Base-by-base conservation (phyloP, 2,797 vertebrate genomes). In the Chloroceryle amazona region DNA sequence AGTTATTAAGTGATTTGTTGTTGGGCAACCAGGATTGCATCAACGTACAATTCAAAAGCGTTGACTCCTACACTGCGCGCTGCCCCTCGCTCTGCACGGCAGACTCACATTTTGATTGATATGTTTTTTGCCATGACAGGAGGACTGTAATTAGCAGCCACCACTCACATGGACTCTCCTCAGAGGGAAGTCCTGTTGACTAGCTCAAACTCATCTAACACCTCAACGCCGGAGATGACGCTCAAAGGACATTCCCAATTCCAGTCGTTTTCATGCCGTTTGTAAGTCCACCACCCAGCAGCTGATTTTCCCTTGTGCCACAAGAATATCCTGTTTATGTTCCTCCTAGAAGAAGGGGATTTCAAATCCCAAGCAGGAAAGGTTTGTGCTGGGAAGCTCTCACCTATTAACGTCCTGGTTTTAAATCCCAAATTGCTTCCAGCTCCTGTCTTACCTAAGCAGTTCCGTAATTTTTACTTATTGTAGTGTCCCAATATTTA, bases 21-120 rank as follows among this genome's bases (percentile, higher is more conserved):
- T 96, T 96, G 91, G 94, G 95, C 55, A 97, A 96, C 84, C 0
- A 9, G 81, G 7, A 5, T 97, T 96, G 81, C 95, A 72, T 95
- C 96, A 97, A 89, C 8, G 3, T 20, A 26, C 2, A 57, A 57
- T 29, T 85, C 80, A 70, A 3, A 35, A 57, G 58, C 4, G 70
- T 37, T 93, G 94, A 61, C 83, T 95, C 95, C 58, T 52, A 14
- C 17, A 41, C 57, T 1, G 2, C 8, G 0, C 6, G 65, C 76
- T 92, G 54, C 73, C 85, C 93, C 90, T 96, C 58, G 33, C 39
- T 66, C 26, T 47, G 13, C 3, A 1, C 7, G 33, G 28, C 52
- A 75, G 39, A 47, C 68, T 81, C 86, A 58, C 18, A 0, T 35
- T 93, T 61, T 84, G 91, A 86, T 74, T 81, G 86, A 86, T 31